phyloP scores from a whole-genome alignment of 2,113 vertebrate species.

The Coreoperca whiteheadi region DNA sequence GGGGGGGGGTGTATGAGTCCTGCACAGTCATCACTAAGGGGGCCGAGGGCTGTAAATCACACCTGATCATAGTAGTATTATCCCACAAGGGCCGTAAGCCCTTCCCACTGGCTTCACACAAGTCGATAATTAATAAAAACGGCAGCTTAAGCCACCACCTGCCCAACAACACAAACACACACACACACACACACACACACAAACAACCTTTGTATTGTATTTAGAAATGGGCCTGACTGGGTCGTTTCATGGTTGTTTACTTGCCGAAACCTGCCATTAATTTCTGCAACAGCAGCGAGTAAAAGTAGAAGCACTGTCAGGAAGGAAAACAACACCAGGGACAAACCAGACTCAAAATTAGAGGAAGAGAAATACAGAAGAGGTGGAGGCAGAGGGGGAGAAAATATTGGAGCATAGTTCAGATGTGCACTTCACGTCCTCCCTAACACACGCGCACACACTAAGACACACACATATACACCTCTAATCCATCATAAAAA shows the following conservation, averaged over 20 bases:
- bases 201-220: conserved; percentile 18
- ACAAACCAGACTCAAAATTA: background rate
- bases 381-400: background rate
- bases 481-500: conserved; percentile 64
- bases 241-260: conserved; percentile 55
- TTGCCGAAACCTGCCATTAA: conserved; percentile 41
- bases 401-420: background rate
- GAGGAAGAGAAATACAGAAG: conserved; percentile 17
- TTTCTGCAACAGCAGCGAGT: conserved; percentile 33
- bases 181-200: conserved; percentile 1
- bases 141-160: conserved; percentile 21
- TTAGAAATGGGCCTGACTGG: conserved; percentile 28
- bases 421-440: conserved; percentile 15
- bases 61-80: conserved; percentile 49
- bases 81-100: conserved; percentile 40
- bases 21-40: conserved; percentile 47
- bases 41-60: conserved; percentile 58
- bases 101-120: conserved; percentile 43
- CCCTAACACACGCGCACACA: background rate
- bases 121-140: conserved; percentile 66
- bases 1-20: background rate
- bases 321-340: conserved; percentile 32
- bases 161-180: conserved; percentile 6
- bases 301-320: conserved; percentile 15
- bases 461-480: background rate